Evolutionary conservation across 2,797 vertebrate species (phyloP), one percentile per base, ranked within the genome.

Genomic region (Paguma larvata): DNA sequence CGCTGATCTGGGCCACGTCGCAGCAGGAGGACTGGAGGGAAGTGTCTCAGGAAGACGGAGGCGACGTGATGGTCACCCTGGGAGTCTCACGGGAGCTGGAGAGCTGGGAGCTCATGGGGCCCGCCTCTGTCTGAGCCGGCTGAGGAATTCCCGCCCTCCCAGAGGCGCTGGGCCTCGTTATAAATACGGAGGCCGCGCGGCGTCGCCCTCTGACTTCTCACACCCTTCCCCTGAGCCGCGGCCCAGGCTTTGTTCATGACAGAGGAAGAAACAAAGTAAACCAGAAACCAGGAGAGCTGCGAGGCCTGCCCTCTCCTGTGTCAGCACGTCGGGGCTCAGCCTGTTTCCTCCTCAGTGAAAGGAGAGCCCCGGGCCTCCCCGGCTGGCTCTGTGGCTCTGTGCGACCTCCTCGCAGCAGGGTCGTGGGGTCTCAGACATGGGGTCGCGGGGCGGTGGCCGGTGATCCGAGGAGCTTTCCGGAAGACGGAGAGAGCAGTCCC

Each of bases 1-100:
- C 0, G 1, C 13, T 6, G 4, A 32, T 15, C 44, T 0, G 30
- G 14, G 51, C 25, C 5, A 1, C 0, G 0, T 10, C 11, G 19
- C 12, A 21, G 8, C n/a, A 2, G 8, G 75, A 11, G 46, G 38
- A 30, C 63, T 2, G 7, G 68, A 53, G 15, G 5, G 51, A 27
- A 14, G 18, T 4, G 27, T 41, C 3, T 21, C 0, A 6, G 32
- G n/a, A 27, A 21, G 18, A 18, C 14, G 10, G 44, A 4, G 1
- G 41, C 4, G 13, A 14, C 14, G 0, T 1, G 13, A 15, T 0
- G 6, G 44, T 1, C 11, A 18, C 30, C 41, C 41, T 2, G 67
- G 30, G 14, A 4, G 2, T 59, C 32, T 0, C 18, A 19, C 1
- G 5, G 51, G 16, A 16, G 63, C 1, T 10, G 19, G 51, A 11